Evolutionary conservation across 2,113 vertebrate species (phyloP).

Genomic region (Semnornis frantzii): DNA sequence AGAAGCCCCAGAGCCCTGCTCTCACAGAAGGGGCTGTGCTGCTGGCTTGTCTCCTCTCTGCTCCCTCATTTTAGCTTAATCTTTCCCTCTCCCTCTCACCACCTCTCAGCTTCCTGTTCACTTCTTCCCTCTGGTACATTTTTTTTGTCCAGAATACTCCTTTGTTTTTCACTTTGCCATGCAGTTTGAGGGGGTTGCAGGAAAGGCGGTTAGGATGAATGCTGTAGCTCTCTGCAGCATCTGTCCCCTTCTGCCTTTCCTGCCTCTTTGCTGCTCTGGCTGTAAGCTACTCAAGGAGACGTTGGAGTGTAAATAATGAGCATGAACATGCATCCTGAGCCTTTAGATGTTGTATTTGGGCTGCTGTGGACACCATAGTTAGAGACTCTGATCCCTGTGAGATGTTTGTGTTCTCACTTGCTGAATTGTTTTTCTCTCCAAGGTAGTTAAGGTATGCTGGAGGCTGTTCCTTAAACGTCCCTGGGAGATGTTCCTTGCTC

Average conservation of each 20-base stretch:
- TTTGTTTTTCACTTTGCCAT: background rate
- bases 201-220: conserved; percentile 24
- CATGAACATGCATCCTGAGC: background rate
- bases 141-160: background rate
- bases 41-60: background rate
- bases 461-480: background rate
- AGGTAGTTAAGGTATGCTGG: background rate
- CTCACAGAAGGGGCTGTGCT: background rate
- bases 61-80: conserved; percentile 34
- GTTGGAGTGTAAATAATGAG: background rate
- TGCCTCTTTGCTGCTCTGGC: conserved; percentile 55
- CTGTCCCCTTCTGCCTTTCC: conserved; percentile 44
- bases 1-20: background rate
- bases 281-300: background rate
- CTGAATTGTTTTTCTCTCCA: background rate
- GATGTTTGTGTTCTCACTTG: background rate
- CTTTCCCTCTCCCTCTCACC: conserved; percentile 18
- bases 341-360: background rate
- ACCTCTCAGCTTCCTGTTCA: conserved; percentile 25
- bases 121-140: conserved; percentile 1
- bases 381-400: background rate
- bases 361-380: background rate
- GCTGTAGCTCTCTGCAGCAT: conserved; percentile 15
- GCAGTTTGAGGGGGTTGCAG: background rate
- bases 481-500: background rate